phyloP scores from a whole-genome alignment of 2,888 invertebrate species.

The Hydrotaea diabolus region DNA sequence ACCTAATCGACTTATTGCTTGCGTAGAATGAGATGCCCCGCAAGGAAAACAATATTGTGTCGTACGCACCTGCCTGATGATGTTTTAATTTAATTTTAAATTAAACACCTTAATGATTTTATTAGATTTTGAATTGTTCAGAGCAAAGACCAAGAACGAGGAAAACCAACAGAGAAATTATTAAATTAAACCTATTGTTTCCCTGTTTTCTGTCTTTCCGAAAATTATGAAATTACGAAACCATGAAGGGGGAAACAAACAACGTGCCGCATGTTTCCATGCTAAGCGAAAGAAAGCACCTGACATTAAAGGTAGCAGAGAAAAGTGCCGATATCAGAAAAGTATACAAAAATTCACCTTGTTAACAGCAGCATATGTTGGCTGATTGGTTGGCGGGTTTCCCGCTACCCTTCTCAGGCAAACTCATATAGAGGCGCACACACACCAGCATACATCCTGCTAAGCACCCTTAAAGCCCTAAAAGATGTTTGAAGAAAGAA shows the following conservation, averaged over 20 bases:
- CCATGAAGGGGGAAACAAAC: constrained; percentile 11
- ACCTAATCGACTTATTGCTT: too few relatives aligned
- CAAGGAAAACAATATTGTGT: neutral
- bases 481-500: neutral
- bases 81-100: constrained; percentile 34
- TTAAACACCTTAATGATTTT: constrained; percentile 57
- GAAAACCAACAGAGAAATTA: neutral
- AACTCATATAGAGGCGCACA: neutral
- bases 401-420: neutral
- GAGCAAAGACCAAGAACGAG: neutral
- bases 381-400: constrained; percentile 19
- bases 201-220: neutral
- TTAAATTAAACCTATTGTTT: constrained; percentile 6
- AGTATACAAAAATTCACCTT: neutral
- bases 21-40: neutral
- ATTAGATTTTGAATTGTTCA: constrained; percentile 31
- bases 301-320: neutral
- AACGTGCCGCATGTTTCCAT: constrained; percentile 30
- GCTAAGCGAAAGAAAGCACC: constrained; percentile 16
- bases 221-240: neutral
- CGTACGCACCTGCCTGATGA: constrained; percentile 8
- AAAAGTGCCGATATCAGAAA: neutral
- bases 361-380: constrained; percentile 29
- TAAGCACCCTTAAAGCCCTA: constrained; percentile 14
- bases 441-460: too few relatives aligned